Evolutionary conservation across 92 coral and sea anemone genomes (phyloP), one percentile per base, ranked within the genome.

Genomic region (Paramuricea clavata): DNA sequence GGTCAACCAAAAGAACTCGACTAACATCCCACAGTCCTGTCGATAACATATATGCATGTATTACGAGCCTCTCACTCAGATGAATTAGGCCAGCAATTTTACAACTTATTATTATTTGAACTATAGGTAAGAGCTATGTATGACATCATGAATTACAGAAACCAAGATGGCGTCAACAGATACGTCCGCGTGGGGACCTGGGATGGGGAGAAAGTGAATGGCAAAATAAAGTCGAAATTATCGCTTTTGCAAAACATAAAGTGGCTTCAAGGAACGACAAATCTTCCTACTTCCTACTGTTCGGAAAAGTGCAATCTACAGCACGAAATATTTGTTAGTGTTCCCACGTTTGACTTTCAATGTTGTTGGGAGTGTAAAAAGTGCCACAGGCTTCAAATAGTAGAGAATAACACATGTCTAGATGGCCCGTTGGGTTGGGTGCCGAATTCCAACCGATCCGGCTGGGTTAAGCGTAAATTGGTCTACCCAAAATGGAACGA

Each of bases 301-400:
- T 93, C 97, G 61, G 70, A 32, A 47, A 89, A 93, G 7, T 95
- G 98, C 85, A 57, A 25, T 11, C 75, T 0, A 64, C 23, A 54
- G 19, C 19, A 84, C 27, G 94, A 90, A 23, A 93, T 92, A 26
- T 80, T 32, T 5, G 72, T 81, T 10, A 78, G 61, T 5, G 79
- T 71, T 32, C 54, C 25, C 10, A n/a, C 73, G 3, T 61, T 59
- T 10, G 76, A 93, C 54, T 87, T 91, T 27, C 69, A 61, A 34
- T 95, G 98, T 49, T 95, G 98, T 85, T 95, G 98, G 98, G 28
- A 60, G 4, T 95, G 98, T 71, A 80, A 73, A 49, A 27, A 39
- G 41, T 95, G 98, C 69, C 71, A 64, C 31, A 43, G 42, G 30
- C 89, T 86, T 27, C 86, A 89, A 52, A 77, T 82, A 30, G 82